These are phyloP conservation scores for Operophtera brumata DNA, from an alignment of 2,888 invertebrate genomes.

Conservation along the genomic window DNA sequence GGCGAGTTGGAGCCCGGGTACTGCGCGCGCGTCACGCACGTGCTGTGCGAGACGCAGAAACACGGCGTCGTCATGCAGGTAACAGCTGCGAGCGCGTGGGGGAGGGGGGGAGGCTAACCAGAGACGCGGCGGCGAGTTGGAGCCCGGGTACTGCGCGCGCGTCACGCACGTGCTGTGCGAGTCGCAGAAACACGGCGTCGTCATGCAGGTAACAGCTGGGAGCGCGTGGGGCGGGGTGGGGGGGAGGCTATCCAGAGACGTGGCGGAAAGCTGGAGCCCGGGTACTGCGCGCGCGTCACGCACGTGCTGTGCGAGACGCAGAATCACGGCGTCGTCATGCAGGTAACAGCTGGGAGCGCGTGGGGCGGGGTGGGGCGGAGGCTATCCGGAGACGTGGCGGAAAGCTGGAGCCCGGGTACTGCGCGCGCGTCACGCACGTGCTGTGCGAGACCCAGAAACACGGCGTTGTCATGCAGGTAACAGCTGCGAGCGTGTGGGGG, in stretches of 20 bases:
- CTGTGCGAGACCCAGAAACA: constrained; percentile 94
- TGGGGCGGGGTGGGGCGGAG: constrained; percentile 73
- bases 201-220: constrained; percentile 86
- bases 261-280: constrained; percentile 93
- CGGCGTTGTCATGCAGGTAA: constrained; percentile 91
- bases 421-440: constrained; percentile 93
- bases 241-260: constrained; percentile 86
- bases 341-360: constrained; percentile 58
- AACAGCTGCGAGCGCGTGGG: neutral
- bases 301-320: constrained; percentile 96
- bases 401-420: constrained; percentile 92
- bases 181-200: constrained; percentile 93
- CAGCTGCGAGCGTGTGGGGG: constrained; percentile 75
- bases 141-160: constrained; percentile 89
- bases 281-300: constrained; percentile 92
- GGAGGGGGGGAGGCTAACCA: constrained; percentile 84
- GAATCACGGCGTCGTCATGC: constrained; percentile 94
- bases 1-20: constrained; percentile 94
- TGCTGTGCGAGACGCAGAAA: constrained; percentile 93
- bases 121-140: constrained; percentile 93
- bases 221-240: constrained; percentile 81
- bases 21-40: constrained; percentile 93
- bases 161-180: constrained; percentile 96
- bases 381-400: constrained; percentile 91
- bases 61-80: constrained; percentile 94